These are phyloP conservation scores for Heliconius ismenius DNA, from an alignment of 2,888 invertebrate species.

Conservation along the genomic window DNA sequence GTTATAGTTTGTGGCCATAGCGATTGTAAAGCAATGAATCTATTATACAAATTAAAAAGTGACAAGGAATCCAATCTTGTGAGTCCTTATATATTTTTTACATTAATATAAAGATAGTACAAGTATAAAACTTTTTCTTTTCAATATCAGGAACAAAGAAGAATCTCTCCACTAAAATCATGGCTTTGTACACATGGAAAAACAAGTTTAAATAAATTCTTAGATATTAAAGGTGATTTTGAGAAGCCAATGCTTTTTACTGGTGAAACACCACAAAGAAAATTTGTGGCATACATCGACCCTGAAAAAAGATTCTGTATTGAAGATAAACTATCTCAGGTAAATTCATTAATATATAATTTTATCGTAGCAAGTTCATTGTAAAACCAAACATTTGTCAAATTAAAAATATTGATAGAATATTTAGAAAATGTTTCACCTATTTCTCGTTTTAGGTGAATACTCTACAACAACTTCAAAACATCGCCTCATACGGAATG, in stretches of 20 bases:
- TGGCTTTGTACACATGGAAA: constrained; percentile 95
- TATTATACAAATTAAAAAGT: constrained; percentile 91
- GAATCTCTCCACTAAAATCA: constrained; percentile 92
- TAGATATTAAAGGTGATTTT: constrained; percentile 84
- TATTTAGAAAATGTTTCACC: background rate
- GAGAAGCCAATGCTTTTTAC: constrained; percentile 91
- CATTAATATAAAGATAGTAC: constrained; percentile 2
- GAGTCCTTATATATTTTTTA: constrained; percentile 48
- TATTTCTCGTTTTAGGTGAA: constrained; percentile 83
- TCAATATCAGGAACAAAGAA: constrained; percentile 85
- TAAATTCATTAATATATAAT: constrained; percentile 57
- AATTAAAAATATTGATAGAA: background rate
- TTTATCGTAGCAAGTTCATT: background rate
- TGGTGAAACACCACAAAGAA: constrained; percentile 92
- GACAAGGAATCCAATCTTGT: constrained; percentile 85
- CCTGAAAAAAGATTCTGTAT: constrained; percentile 92
- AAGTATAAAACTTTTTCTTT: background rate
- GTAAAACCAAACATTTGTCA: background rate
- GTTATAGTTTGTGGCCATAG: constrained; percentile 98
- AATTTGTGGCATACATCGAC: constrained; percentile 96
- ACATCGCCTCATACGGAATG: constrained; percentile 95
- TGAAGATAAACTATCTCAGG: constrained; percentile 97
- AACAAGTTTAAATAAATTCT: constrained; percentile 91
- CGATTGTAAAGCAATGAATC: constrained; percentile 98
- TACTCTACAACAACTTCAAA: constrained; percentile 94